Base-by-base conservation (phyloP, 2,888 invertebrate genomes). In the Drosophila mulleri region DNA sequence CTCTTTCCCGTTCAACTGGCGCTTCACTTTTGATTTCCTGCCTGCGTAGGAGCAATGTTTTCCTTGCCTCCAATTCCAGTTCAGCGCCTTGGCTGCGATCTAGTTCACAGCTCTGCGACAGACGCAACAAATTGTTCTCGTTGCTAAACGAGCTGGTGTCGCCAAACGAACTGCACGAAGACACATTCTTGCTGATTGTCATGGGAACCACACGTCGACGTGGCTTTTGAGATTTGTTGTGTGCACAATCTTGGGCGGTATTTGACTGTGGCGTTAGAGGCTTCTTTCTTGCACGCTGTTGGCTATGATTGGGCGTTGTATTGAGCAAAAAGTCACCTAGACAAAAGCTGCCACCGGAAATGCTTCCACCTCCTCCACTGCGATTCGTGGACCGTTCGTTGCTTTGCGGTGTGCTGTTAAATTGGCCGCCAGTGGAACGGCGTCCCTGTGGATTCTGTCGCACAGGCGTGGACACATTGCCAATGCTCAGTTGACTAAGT, bases 161-260 rank as follows among this genome's bases (percentile, higher is more conserved):
- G 0, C 87, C 89, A 53, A 90, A 88, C 5, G 78, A 57, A n/a
- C 44, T 67, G 16, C 54, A 29, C 2, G 67, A 64, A 4, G 79
- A 72, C 0, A 78, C 56, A 52, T 79, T 83, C 48, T 86, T 89
- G 53, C 87, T 90, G 8, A 92, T 83, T 4, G 89, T 91, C 58
- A 91, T 92, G 6, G 93, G 93, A 3, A 92, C 88, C 1, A 93
- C 91, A 42, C 93, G 90, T 29, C 91, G 91, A 54, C 90, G 91
- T 0, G 93, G 92, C 57, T 90, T 92, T 37, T 79, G 79, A 4
- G 75, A 29, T 45, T 79, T 78, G n/a, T 32, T 63, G 44, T 44
- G 75, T 16, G 4, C n/a, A 14, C 16, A 61, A n/a, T 53, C 53
- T n/a, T 54, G 52, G 5, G n/a, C 3, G 16, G 32, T 57, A 32